phyloP scores from a whole-genome alignment of 2,888 invertebrate genomes.

The Hemaris fuciformis region DNA sequence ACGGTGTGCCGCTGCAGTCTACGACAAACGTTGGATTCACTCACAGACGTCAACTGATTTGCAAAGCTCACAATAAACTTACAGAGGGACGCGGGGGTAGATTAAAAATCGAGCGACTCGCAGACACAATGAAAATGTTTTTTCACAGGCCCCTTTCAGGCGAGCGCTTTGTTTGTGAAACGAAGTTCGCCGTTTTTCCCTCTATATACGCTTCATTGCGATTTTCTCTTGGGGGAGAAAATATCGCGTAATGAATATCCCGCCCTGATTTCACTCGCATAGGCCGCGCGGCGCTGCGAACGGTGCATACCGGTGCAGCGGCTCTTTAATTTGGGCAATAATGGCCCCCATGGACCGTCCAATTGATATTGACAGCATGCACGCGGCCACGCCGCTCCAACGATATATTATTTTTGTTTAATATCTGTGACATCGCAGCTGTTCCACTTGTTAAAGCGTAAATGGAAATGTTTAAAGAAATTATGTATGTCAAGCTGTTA shows the following conservation, averaged over 20 bases:
- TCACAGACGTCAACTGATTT: slow-evolving; percentile 55
- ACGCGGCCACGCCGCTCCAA: neutral
- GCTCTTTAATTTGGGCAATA: slow-evolving; percentile 50
- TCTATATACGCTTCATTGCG: slow-evolving; percentile 69
- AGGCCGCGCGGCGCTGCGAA: slow-evolving; percentile 17
- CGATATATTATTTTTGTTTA: neutral
- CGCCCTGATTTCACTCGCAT: slow-evolving; percentile 47
- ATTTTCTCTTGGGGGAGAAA: slow-evolving; percentile 57
- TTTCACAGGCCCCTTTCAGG: slow-evolving; percentile 73
- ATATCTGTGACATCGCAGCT: neutral
- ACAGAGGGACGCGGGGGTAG: slow-evolving; percentile 63
- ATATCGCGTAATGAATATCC: slow-evolving; percentile 70
- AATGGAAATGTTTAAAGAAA: neutral
- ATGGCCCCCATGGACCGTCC: slow-evolving; percentile 5
- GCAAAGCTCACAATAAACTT: slow-evolving; percentile 72
- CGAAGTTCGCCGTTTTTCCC: slow-evolving; percentile 73
- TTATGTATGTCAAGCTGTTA: too few relatives aligned
- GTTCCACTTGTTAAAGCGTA: neutral
- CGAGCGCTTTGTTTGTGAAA: slow-evolving; percentile 76
- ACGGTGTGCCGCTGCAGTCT: slow-evolving; percentile 23
- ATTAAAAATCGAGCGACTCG: slow-evolving; percentile 79
- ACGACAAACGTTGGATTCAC: slow-evolving; percentile 49
- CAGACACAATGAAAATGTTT: slow-evolving; percentile 80
- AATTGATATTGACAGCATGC: slow-evolving; percentile 1
- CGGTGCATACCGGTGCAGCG: slow-evolving; percentile 38